phyloP scores from a whole-genome alignment of 2,113 vertebrate species.

The Tupaia chinensis region DNA sequence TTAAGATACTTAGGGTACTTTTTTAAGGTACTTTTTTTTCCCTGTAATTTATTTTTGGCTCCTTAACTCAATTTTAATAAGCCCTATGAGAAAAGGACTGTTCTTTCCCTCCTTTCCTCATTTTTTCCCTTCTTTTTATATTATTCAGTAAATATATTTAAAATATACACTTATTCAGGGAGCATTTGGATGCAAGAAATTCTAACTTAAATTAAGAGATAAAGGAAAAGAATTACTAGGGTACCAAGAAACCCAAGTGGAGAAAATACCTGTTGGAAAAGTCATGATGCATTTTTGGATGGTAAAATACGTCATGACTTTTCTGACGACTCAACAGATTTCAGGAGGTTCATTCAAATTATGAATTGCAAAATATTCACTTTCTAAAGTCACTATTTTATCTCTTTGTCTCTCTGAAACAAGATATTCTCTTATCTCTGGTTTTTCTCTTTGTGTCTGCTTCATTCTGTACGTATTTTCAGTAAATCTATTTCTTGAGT shows the following conservation, averaged over 20 bases:
- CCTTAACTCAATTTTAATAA: neutral
- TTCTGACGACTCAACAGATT: neutral
- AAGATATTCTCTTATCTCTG: neutral
- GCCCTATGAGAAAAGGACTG: neutral
- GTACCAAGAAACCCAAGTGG: neutral
- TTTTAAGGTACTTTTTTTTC: neutral
- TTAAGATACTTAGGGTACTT: too few species aligned
- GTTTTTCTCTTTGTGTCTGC: neutral
- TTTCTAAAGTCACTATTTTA: neutral
- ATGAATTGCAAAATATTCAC: neutral
- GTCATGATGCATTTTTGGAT: too few species aligned
- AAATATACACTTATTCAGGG: neutral
- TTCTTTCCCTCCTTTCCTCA: neutral
- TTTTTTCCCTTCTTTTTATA: neutral
- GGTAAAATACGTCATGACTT: too few species aligned
- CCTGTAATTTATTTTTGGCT: slow-evolving; percentile 20
- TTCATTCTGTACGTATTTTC: neutral
- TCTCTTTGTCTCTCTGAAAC: neutral
- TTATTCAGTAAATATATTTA: neutral
- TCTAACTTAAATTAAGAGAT: neutral
- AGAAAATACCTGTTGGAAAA: neutral
- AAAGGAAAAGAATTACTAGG: neutral
- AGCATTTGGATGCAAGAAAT: neutral
- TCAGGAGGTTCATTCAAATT: neutral
- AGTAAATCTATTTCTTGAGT: neutral